Evolutionary conservation across 92 coral and sea anemone genomes (phyloP).

Genomic region (Pocillopora grandis): DNA sequence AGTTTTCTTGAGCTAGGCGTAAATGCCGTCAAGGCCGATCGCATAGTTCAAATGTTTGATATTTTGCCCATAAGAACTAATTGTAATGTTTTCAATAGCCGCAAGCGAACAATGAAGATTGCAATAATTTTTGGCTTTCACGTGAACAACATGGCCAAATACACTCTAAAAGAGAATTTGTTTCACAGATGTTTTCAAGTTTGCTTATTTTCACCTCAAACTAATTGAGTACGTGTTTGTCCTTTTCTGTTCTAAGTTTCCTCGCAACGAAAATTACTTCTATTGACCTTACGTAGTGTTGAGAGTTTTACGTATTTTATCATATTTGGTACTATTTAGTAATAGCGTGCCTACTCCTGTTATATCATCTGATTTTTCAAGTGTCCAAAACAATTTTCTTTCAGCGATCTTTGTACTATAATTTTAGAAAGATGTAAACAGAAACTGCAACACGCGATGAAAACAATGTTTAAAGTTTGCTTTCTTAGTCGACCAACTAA

Average conservation of each 20-base stretch:
- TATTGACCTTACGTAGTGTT: neutral
- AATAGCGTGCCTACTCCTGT: constrained; percentile 31
- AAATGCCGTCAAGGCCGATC: neutral
- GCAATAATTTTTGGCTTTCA: constrained; percentile 12
- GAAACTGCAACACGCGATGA: constrained; percentile 26
- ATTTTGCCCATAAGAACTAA: neutral
- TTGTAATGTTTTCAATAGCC: constrained; percentile 20
- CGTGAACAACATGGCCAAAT: constrained; percentile 4
- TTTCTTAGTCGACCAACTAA: constrained; percentile 10
- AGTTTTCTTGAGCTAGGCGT: neutral
- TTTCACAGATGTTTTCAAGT: constrained; percentile 24
- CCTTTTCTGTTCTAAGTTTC: neutral
- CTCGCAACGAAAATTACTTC: neutral
- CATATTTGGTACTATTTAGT: neutral
- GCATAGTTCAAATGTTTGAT: constrained; percentile 30
- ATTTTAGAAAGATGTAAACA: constrained; percentile 34
- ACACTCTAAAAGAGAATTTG: neutral
- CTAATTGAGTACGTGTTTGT: neutral
- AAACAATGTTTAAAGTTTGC: constrained; percentile 14
- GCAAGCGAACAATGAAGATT: constrained; percentile 25
- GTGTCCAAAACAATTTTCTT: constrained; percentile 13
- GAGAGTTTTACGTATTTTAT: neutral
- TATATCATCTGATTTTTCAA: constrained; percentile 10
- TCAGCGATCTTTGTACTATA: constrained; percentile 12
- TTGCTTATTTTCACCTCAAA: neutral